A percentile compares a stretch with the other conserved stretches of the same genome.
Conservation (phyloP, 2,888 invertebrate species). For the Phrixothrix hirtus region DNA sequence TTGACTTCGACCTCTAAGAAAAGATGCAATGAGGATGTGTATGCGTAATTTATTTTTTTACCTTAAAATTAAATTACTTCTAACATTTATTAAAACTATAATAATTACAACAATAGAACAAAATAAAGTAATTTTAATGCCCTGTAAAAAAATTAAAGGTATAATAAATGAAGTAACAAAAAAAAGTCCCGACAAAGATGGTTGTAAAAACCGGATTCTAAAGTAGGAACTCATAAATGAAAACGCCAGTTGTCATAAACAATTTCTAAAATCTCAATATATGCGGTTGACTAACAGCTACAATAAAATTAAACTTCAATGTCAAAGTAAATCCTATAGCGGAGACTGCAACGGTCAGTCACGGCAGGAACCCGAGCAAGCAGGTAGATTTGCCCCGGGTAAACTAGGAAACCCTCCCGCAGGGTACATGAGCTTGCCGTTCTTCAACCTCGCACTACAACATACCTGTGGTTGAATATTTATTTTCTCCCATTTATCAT, state of each 20-base stretch:
- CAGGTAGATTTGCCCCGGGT: slow-evolving; percentile 50
- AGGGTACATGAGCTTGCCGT: slow-evolving; percentile 42
- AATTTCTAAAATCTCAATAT: slow-evolving; percentile 6
- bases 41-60: no score
- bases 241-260: slow-evolving; percentile 2
- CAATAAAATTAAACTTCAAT: slow-evolving; percentile 18
- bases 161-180: no score
- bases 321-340: slow-evolving; percentile 7
- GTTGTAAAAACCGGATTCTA: slow-evolving; percentile 1
- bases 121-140: no score
- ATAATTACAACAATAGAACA: no score
- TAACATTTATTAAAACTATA: no score
- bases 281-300: slow-evolving; percentile 13
- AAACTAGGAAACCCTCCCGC: slow-evolving; percentile 55
- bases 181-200: neutral
- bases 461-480: slow-evolving; percentile 26
- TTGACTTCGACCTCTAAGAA: no score
- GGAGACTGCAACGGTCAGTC: slow-evolving; percentile 42
- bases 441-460: slow-evolving; percentile 21
- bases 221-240: slow-evolving; percentile 3
- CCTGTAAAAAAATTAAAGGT: no score
- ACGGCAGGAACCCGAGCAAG: slow-evolving; percentile 38
- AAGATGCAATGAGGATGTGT: no score
- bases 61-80: no score
- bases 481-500: slow-evolving; percentile 17